A percentile compares a stretch with the other conserved stretches of the same genome.
Conservation (phyloP, 1,140 invertebrate genomes). For the Chrysopa pallens region DNA sequence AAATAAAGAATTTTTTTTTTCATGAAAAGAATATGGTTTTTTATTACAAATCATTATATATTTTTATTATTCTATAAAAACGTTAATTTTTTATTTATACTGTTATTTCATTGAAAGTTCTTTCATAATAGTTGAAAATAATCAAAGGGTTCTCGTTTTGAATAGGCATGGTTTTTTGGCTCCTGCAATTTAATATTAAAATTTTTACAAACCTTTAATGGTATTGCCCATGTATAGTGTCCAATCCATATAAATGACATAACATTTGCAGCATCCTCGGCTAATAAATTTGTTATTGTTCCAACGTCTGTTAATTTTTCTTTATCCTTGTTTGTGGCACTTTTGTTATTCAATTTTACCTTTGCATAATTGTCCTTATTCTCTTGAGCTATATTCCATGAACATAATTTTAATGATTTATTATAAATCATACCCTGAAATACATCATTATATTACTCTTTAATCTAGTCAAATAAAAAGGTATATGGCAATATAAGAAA, state of each 20-base stretch:
- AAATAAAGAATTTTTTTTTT: no score
- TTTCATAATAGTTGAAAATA: no score
- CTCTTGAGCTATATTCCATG: slow-evolving; percentile 18
- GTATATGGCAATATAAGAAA: no score
- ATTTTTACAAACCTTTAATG: slow-evolving; percentile 45
- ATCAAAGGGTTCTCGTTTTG: no score
- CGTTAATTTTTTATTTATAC: no score
- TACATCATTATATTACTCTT: background rate
- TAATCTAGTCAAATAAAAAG: no score
- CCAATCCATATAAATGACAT: slow-evolving; percentile 71
- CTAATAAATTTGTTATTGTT: slow-evolving; percentile 62
- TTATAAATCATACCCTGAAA: slow-evolving; percentile 6
- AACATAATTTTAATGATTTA: slow-evolving; percentile 24
- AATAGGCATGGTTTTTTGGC: no score
- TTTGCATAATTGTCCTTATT: slow-evolving; percentile 8
- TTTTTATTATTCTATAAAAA: no score
- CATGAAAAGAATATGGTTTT: no score
- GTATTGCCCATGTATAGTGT: slow-evolving; percentile 74
- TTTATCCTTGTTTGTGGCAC: slow-evolving; percentile 6
- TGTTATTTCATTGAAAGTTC: no score
- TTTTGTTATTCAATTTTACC: background rate
- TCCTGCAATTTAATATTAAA: no score
- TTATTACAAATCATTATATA: no score
- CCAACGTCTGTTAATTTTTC: slow-evolving; percentile 34
- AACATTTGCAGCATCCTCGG: slow-evolving; percentile 63